Conservation (phyloP, 2,888 invertebrate species). For the Drosophila quinaria region DNA sequence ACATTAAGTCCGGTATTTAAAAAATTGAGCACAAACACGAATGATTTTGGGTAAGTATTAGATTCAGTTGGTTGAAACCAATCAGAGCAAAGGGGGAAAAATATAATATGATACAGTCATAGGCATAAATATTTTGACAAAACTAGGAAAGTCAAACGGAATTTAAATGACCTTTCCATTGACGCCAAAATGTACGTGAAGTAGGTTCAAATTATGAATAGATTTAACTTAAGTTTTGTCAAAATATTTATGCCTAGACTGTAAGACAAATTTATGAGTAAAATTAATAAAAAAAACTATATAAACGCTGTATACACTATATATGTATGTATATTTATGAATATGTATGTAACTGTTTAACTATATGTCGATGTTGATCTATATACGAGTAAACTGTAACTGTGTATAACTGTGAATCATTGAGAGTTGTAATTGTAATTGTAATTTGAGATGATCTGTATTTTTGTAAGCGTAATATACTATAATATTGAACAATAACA, state of each 20-base stretch:
- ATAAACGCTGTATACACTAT: conserved; percentile 52
- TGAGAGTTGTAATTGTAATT: conserved; percentile 67
- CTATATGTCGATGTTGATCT: conserved; percentile 57
- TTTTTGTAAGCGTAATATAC: conserved; percentile 76
- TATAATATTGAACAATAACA: conserved; percentile 29
- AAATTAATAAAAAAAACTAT: conserved; percentile 27
- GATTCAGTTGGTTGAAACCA: conserved; percentile 11
- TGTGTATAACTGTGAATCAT: conserved; percentile 74
- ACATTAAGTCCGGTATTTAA: conserved; percentile 29
- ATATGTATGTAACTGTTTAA: conserved; percentile 56
- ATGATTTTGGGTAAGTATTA: conserved; percentile 39
- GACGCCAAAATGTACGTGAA: no score
- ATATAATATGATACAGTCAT: conserved; percentile 20
- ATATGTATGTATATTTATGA: conserved; percentile 58
- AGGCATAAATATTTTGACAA: no score
- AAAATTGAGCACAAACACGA: conserved; percentile 41
- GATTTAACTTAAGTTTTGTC: no score
- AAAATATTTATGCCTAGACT: no score
- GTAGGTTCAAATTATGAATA: no score
- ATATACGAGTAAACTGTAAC: conserved; percentile 60
- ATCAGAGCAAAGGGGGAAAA: neutral
- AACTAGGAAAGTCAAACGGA: no score
- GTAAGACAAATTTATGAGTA: neutral
- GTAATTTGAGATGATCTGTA: conserved; percentile 78
- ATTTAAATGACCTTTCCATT: no score